Evolutionary conservation across 2,797 vertebrate species (phyloP), one percentile per base, ranked within the genome.

Genomic region (Arremon aurantiirostris): DNA sequence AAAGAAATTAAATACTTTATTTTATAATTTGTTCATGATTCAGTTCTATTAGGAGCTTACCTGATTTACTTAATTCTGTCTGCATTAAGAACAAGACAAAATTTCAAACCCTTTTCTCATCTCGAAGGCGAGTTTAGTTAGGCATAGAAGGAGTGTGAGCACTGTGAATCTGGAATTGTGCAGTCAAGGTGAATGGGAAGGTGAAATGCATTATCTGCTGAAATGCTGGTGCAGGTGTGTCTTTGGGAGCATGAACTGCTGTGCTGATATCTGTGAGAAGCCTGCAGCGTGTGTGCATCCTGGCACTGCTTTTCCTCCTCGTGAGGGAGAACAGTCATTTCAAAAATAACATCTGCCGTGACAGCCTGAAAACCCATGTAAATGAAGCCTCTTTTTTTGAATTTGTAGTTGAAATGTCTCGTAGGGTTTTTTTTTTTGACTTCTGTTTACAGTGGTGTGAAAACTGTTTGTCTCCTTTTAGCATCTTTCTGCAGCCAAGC

Each of bases 21-120:
- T 86, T 78, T 76, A 28, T 59, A 94, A 93, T 93, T 89, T 5
- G 59, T 89, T 93, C 15, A 61, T 61, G 69, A 84, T 95, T 78
- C 59, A 69, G 53, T 72, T 91, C 28, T 94, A 5, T 78, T 91
- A 89, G 79, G 63, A 63, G 26, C 8, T n/a, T 21, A 28, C 16
- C 21, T 86, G 12, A 41, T 78, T 69, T 44, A 71, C 23, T 77
- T 82, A 56, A 52, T 70, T 59, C 22, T 24, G 1, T 63, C 72
- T 88, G 17, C 56, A 28, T 77, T 52, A 24, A 42, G 57, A 86
- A 27, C 5, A 2, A 16, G 72, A 23, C 30, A n/a, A n/a, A 24
- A 39, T 72, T 79, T 44, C 34, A 52, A n/a, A 49, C 16, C 9
- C 12, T 65, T 57, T 77, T 86, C 46, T 65, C 16, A 3, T 75